phyloP scores from a whole-genome alignment of 1,140 invertebrate genomes.

The Scaptomyza pallida region DNA sequence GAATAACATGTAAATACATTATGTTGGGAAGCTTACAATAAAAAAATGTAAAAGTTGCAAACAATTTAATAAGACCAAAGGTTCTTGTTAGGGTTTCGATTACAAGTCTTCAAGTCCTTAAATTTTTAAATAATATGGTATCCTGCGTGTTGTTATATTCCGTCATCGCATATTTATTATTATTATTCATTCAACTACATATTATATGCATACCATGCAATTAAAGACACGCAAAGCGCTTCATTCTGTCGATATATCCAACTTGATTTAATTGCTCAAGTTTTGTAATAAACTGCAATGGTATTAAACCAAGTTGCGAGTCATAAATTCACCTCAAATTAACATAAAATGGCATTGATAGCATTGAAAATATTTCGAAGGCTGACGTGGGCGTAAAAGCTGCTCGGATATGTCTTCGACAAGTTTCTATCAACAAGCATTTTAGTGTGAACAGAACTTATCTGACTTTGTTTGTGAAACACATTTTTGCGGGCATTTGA shows the following conservation, averaged over 20 bases:
- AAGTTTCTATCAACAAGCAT: no score
- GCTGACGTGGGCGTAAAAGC: background rate
- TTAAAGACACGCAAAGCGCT: constrained; percentile 2
- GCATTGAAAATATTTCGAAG: background rate
- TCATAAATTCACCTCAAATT: background rate
- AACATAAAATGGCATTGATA: background rate
- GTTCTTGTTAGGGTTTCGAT: constrained; percentile 10
- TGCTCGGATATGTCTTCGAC: no score
- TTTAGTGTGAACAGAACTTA: no score
- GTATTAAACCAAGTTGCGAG: constrained; percentile 1
- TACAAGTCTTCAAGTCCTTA: background rate
- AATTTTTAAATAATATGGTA: constrained; percentile 28
- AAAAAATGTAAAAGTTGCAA: constrained; percentile 7
- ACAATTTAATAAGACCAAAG: constrained; percentile 53
- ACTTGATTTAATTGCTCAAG: constrained; percentile 11
- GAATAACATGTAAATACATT: constrained; percentile 34
- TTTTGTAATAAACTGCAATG: constrained; percentile 12
- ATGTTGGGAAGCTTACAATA: background rate
- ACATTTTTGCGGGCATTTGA: no score
- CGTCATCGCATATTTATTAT: constrained; percentile 2
- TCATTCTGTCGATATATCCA: background rate
- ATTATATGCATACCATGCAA: constrained; percentile 28
- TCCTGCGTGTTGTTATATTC: constrained; percentile 14
- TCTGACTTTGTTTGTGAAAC: no score
- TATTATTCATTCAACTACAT: background rate